phyloP scores from a whole-genome alignment of 2,797 vertebrate species.

The Lutjanus argentimaculatus region DNA sequence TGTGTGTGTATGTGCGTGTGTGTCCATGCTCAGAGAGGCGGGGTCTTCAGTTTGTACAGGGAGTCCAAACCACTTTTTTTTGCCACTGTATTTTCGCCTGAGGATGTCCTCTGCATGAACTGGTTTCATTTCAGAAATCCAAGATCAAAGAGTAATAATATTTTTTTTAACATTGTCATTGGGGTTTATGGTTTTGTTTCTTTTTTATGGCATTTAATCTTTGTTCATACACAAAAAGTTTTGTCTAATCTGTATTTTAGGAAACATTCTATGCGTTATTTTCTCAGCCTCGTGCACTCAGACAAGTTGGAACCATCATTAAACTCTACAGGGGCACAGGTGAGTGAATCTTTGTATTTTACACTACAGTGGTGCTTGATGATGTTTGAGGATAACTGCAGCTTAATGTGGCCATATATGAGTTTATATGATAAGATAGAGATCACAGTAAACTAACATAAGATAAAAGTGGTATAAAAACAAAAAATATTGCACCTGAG shows the following conservation, averaged over 20 bases:
- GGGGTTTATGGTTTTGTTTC: not conserved
- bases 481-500: not conserved
- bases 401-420: not conserved
- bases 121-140: not conserved
- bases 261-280: not conserved
- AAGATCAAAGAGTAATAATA: not conserved
- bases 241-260: not conserved
- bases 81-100: constrained; percentile 30
- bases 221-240: not conserved
- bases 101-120: constrained; percentile 2
- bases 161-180: not conserved
- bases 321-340: constrained; percentile 32
- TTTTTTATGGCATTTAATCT: not conserved
- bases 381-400: not conserved
- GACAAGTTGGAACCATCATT: constrained; percentile 16
- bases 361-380: not conserved
- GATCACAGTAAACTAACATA: not conserved
- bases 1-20: constrained; percentile 46
- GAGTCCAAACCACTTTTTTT: constrained; percentile 31
- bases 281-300: not conserved
- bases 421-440: not conserved
- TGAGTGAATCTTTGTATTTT: constrained; percentile 37
- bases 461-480: not conserved
- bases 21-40: constrained; percentile 42
- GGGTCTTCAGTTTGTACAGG: constrained; percentile 43